A percentile compares a stretch with the other conserved stretches of the same genome.
These are phyloP conservation scores for Trilocha varians DNA, from an alignment of 2,888 invertebrate genomes.

Conservation along the genomic window DNA sequence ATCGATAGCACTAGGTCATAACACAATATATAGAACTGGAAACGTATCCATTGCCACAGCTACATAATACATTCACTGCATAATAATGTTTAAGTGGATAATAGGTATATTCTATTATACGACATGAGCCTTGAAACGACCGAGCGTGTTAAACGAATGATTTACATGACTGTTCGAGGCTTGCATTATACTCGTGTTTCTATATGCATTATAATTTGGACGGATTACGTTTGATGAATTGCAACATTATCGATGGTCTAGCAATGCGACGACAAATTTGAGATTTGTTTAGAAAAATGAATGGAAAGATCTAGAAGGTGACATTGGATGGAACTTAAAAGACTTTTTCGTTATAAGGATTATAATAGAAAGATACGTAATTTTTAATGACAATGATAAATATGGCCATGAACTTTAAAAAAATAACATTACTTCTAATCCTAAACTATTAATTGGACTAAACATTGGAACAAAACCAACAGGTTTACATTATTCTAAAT, in stretches of 20 bases:
- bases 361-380: too few species aligned
- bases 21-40: too few species aligned
- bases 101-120: neutral
- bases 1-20: too few species aligned
- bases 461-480: slow-evolving; percentile 21
- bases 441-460: slow-evolving; percentile 13
- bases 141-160: neutral
- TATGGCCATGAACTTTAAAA: neutral
- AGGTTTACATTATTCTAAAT: slow-evolving; percentile 26
- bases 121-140: neutral
- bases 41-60: too few species aligned
- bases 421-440: neutral
- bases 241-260: too few species aligned
- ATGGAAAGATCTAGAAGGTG: too few species aligned
- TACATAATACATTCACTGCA: too few species aligned
- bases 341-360: too few species aligned
- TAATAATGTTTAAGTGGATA: neutral
- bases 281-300: too few species aligned
- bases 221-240: neutral
- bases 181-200: neutral
- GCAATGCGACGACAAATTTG: too few species aligned
- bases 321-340: too few species aligned
- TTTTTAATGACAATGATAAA: too few species aligned
- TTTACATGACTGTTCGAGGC: neutral
- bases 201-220: neutral